These are phyloP conservation scores for Cinclus cinclus DNA, from an alignment of 2,113 vertebrate species.

Conservation along the genomic window DNA sequence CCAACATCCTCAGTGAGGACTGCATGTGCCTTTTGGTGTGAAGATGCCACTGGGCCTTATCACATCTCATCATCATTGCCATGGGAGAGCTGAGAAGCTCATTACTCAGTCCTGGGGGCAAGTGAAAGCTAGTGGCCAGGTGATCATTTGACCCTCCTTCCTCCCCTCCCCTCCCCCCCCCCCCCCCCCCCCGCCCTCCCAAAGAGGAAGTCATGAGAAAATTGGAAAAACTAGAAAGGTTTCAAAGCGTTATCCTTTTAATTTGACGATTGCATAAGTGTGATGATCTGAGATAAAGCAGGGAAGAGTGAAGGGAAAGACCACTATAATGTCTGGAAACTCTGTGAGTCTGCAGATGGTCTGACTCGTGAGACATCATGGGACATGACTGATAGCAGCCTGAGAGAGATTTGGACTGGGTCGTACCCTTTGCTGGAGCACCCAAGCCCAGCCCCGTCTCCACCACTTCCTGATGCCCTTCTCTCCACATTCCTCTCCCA, in stretches of 20 bases:
- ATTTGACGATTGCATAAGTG: neutral
- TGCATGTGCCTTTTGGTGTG: neutral
- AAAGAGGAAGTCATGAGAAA: neutral
- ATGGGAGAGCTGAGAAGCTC: neutral
- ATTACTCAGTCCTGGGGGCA: neutral
- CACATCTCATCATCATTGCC: neutral
- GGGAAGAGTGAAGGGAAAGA: neutral
- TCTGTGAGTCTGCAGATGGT: constrained; percentile 4
- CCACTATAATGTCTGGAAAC: neutral
- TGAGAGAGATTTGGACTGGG: neutral
- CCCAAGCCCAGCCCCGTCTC: neutral
- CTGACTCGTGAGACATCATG: constrained; percentile 49
- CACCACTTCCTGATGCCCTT: constrained; percentile 8
- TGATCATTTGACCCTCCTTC: neutral
- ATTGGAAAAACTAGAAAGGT: neutral
- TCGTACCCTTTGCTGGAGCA: neutral
- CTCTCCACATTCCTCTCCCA: neutral
- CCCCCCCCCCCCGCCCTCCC: too few relatives aligned
- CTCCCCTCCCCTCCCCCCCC: too few relatives aligned
- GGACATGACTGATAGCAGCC: neutral
- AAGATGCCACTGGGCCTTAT: neutral
- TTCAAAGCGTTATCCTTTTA: neutral
- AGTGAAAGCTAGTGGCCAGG: neutral
- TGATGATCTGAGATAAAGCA: neutral
- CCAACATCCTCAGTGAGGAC: neutral